Evolutionary conservation across 2,888 invertebrate species (phyloP).

Genomic region (Rhorus exstirpatorius): DNA sequence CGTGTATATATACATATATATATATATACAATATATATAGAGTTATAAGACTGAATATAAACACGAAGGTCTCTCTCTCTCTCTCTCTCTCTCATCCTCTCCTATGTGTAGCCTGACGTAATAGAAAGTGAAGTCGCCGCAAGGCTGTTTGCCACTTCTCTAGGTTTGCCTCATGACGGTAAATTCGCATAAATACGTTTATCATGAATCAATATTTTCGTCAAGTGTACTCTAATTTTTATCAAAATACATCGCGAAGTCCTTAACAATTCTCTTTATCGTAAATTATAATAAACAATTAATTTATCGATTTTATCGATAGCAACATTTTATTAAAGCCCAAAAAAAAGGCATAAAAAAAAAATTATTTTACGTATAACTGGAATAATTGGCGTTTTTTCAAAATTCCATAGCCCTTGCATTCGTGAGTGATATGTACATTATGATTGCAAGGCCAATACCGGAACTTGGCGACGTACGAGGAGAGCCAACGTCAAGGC

Average conservation of each 20-base stretch:
- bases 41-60: slow-evolving; percentile 17
- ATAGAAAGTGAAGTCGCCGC: slow-evolving; percentile 80
- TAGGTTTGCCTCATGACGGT: slow-evolving; percentile 31
- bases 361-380: too few relatives aligned
- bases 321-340: too few relatives aligned
- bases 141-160: slow-evolving; percentile 78
- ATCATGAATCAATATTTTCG: slow-evolving; percentile 25
- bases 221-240: slow-evolving; percentile 16
- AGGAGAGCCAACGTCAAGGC: slow-evolving; percentile 63
- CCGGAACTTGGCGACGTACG: slow-evolving; percentile 69
- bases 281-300: too few relatives aligned
- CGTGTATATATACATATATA: too few relatives aligned
- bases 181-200: slow-evolving; percentile 5
- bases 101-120: slow-evolving; percentile 75
- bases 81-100: slow-evolving; percentile 64
- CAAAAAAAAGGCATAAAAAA: too few relatives aligned
- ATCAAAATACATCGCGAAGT: background rate
- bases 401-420: background rate
- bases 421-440: background rate
- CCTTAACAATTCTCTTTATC: background rate
- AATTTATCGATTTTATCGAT: too few relatives aligned
- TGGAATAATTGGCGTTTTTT: too few relatives aligned
- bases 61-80: slow-evolving; percentile 77
- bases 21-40: slow-evolving; percentile 9
- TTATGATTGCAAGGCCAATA: slow-evolving; percentile 64